Evolutionary conservation across 2,797 vertebrate genomes (phyloP).

Genomic region (Erethizon dorsatum): DNA sequence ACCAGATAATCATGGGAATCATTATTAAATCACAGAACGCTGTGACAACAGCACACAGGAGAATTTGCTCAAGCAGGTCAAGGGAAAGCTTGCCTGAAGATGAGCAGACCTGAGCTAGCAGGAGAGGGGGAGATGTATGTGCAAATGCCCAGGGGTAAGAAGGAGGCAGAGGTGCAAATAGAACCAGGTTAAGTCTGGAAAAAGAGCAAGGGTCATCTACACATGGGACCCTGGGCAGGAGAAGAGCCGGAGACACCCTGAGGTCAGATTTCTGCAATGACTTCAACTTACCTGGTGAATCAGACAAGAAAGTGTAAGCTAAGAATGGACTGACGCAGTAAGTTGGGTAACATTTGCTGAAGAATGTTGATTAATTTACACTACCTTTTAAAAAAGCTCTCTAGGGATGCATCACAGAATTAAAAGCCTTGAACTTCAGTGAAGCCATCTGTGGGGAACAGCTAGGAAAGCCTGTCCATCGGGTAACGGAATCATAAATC

Average conservation of each 20-base stretch:
- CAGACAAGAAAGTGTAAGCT: neutral
- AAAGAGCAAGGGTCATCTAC: neutral
- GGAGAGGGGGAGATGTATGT: neutral
- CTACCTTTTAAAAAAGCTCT: conserved; percentile 31
- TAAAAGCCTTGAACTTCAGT: conserved; percentile 57
- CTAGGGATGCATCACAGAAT: conserved; percentile 22
- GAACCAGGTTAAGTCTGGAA: neutral
- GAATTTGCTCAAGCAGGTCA: neutral
- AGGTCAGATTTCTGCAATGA: neutral
- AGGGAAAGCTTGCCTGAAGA: neutral
- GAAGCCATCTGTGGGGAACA: conserved; percentile 25
- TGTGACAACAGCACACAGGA: neutral
- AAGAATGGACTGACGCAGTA: neutral
- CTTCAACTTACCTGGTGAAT: neutral
- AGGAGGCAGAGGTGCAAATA: neutral
- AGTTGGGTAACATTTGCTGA: conserved; percentile 54
- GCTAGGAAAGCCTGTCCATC: neutral
- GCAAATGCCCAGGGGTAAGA: neutral
- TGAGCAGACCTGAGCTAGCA: too few relatives aligned
- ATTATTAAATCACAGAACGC: neutral
- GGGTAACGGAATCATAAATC: conserved; percentile 37
- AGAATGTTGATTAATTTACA: conserved; percentile 41
- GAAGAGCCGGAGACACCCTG: neutral
- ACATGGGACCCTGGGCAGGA: too few relatives aligned
- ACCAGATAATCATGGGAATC: neutral